Evolutionary conservation across 2,113 vertebrate genomes (phyloP).

Genomic region (Danionella cerebrum): DNA sequence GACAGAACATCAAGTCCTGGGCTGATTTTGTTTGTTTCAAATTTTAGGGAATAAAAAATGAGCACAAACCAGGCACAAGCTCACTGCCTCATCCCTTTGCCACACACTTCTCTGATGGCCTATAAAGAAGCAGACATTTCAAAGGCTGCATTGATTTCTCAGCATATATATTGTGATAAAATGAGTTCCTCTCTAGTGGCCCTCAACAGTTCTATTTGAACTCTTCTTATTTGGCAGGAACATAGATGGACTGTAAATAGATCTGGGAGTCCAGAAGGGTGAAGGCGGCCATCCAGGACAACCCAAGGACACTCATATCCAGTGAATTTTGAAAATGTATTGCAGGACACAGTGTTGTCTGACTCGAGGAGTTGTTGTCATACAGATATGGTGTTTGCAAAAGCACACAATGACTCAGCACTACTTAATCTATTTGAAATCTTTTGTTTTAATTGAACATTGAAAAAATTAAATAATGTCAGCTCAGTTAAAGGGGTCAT

Average conservation of each 20-base stretch:
- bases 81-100: slow-evolving; percentile 37
- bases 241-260: slow-evolving; percentile 60
- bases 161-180: slow-evolving; percentile 66
- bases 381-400: no score
- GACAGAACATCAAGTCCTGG: slow-evolving; percentile 41
- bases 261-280: slow-evolving; percentile 47
- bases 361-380: background rate
- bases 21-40: slow-evolving; percentile 51
- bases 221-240: slow-evolving; percentile 52
- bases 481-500: no score
- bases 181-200: slow-evolving; percentile 50
- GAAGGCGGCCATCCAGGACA: slow-evolving; percentile 18
- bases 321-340: background rate
- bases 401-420: no score
- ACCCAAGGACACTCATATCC: slow-evolving; percentile 13
- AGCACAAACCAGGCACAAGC: slow-evolving; percentile 37
- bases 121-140: slow-evolving; percentile 59
- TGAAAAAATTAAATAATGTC: no score
- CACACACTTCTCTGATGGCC: slow-evolving; percentile 61
- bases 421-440: no score
- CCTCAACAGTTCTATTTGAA: slow-evolving; percentile 65
- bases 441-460: no score
- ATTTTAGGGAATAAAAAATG: slow-evolving; percentile 50
- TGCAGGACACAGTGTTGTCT: background rate
- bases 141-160: slow-evolving; percentile 64